Conservation (phyloP, 92 coral and sea anemone genomes). For the Micromussa lordhowensis region DNA sequence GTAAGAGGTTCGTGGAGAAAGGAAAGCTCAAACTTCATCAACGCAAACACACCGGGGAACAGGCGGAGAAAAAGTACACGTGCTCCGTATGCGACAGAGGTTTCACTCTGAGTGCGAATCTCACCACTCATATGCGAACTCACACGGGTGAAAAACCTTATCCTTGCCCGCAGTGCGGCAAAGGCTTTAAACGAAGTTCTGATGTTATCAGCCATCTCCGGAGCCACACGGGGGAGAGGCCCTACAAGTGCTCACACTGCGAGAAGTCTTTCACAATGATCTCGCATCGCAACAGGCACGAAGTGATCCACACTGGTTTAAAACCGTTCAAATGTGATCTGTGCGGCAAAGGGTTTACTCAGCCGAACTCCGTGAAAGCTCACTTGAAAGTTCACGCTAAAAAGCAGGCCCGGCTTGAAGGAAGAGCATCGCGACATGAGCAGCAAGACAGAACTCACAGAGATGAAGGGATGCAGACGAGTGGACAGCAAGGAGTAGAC, state of each 20-base stretch:
- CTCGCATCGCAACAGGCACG: conserved; percentile 49
- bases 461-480: conserved; percentile 20
- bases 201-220: conserved; percentile 49
- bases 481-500: not conserved
- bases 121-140: conserved; percentile 35
- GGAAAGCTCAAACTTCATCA: conserved; percentile 31
- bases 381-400: conserved; percentile 51
- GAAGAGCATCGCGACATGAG: not conserved
- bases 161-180: conserved; percentile 55
- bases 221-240: conserved; percentile 58
- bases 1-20: conserved; percentile 34
- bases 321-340: conserved; percentile 45
- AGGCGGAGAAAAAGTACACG: conserved; percentile 29
- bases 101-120: conserved; percentile 28
- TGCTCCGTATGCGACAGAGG: conserved; percentile 49
- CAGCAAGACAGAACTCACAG: not conserved
- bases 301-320: conserved; percentile 49
- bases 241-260: conserved; percentile 53
- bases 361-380: conserved; percentile 29
- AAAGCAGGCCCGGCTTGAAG: conserved; percentile 14
- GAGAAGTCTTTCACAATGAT: conserved; percentile 47
- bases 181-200: conserved; percentile 37
- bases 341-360: conserved; percentile 52
- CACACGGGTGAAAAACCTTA: conserved; percentile 64
- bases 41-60: conserved; percentile 32